A percentile compares a stretch with the other conserved stretches of the same genome.
phyloP scores from a whole-genome alignment of 2,888 invertebrate genomes.

The Pharmacophagus antenor region DNA sequence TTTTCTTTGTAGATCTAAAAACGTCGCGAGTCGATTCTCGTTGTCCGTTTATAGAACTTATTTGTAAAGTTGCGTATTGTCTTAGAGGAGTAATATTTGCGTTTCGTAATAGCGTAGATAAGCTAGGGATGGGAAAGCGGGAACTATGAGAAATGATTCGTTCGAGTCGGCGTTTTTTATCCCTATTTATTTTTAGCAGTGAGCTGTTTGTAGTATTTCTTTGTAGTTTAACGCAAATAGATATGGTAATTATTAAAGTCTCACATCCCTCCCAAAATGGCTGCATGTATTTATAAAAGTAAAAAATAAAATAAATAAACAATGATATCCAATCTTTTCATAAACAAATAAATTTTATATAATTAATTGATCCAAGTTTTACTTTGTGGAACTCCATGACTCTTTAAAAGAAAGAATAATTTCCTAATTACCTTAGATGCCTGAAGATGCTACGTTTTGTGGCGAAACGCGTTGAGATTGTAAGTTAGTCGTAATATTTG shows the following conservation, averaged over 20 bases:
- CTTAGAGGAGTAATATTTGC: constrained; percentile 62
- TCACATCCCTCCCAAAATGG: neutral
- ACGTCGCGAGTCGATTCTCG: constrained; percentile 42
- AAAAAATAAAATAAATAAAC: too few relatives aligned
- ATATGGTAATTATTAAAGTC: constrained; percentile 6
- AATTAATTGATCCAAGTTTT: too few relatives aligned
- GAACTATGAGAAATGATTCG: constrained; percentile 41
- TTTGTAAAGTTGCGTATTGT: constrained; percentile 72
- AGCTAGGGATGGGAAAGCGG: constrained; percentile 57
- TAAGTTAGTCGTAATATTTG: too few relatives aligned
- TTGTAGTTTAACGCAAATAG: constrained; percentile 37
- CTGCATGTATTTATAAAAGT: neutral
- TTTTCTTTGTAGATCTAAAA: constrained; percentile 34
- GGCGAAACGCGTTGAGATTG: too few relatives aligned
- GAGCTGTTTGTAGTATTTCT: constrained; percentile 50
- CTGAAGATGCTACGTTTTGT: too few relatives aligned
- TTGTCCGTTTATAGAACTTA: constrained; percentile 58
- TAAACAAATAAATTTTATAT: too few relatives aligned
- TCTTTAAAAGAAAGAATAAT: too few relatives aligned
- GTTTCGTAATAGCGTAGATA: constrained; percentile 60
- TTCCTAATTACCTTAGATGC: too few relatives aligned
- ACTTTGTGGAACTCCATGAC: too few relatives aligned
- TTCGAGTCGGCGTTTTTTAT: constrained; percentile 42
- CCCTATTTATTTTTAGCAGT: constrained; percentile 60
- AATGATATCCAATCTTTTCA: too few relatives aligned